Percentiles rank a stretch among this genome's conserved stretches.
phyloP scores from a whole-genome alignment of 2,797 vertebrate genomes.

The Crypturellus tataupa region DNA sequence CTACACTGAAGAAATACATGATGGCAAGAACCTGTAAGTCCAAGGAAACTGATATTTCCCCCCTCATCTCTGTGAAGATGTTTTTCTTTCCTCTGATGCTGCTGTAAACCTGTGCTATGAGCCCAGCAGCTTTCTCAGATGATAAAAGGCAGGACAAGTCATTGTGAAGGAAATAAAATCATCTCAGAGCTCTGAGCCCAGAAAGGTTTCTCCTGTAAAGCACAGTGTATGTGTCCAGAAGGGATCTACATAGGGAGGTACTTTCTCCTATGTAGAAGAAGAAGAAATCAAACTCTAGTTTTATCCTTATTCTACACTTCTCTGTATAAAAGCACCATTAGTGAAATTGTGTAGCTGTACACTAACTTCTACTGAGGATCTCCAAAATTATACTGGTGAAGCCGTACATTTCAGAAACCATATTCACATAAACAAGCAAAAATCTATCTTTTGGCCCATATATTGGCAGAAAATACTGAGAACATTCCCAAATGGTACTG shows the following conservation, averaged over 20 bases:
- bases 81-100: neutral
- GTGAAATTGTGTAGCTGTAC: slow-evolving; percentile 18
- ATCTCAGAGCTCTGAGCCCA: neutral
- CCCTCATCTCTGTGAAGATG: neutral
- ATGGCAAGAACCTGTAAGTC: neutral
- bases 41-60: neutral
- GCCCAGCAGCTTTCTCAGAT: neutral
- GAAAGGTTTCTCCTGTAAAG: neutral
- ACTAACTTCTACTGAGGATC: slow-evolving; percentile 45
- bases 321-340: neutral
- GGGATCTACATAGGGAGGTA: neutral
- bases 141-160: neutral
- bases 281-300: neutral
- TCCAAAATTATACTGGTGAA: neutral
- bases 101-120: neutral
- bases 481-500: rapidly evolving
- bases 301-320: neutral
- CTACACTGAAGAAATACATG: neutral
- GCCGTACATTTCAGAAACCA: neutral
- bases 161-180: neutral
- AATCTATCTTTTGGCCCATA: neutral
- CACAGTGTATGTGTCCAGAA: neutral
- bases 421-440: neutral
- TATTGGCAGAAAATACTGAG: neutral
- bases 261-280: neutral